Evolutionary conservation across 2,888 invertebrate genomes (phyloP).

Genomic region (Matsumyia berberina): DNA sequence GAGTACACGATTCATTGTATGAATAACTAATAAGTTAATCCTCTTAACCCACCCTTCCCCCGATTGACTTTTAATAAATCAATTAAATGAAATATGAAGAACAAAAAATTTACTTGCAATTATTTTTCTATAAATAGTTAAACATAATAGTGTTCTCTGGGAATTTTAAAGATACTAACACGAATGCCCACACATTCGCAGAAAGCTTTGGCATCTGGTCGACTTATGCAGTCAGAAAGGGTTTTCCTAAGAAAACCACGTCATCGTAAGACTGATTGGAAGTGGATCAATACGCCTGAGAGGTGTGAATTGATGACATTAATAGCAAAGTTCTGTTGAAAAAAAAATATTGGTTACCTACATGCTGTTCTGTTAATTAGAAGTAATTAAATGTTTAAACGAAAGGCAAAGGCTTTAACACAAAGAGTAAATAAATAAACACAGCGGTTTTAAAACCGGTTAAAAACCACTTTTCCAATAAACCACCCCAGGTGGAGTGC

Average conservation of each 20-base stretch:
- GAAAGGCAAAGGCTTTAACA: not conserved
- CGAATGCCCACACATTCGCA: not conserved
- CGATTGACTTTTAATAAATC: not conserved
- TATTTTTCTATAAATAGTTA: slow-evolving; percentile 18
- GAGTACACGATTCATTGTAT: slow-evolving; percentile 23
- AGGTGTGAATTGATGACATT: slow-evolving; percentile 18
- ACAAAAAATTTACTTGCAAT: not conserved
- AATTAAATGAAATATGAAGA: slow-evolving; percentile 9
- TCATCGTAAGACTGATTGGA: not conserved
- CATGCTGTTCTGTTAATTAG: slow-evolving; percentile 10
- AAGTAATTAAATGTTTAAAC: slow-evolving; percentile 22
- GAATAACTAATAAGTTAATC: slow-evolving; percentile 15
- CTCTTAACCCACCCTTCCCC: not conserved
- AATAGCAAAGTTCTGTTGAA: not conserved
- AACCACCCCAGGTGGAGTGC: not conserved
- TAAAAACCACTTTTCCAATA: slow-evolving; percentile 15
- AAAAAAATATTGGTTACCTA: too few relatives aligned
- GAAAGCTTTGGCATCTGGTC: slow-evolving; percentile 18
- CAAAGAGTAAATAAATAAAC: not conserved
- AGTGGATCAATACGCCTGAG: not conserved
- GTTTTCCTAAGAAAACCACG: slow-evolving; percentile 9
- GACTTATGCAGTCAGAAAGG: slow-evolving; percentile 7
- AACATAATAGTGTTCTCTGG: not conserved
- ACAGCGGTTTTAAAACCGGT: slow-evolving; percentile 18
- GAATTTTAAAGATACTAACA: not conserved